A percentile compares a stretch with the other conserved stretches of the same genome.
Conservation (phyloP, 1,140 invertebrate species). For the Anastatus disparis region DNA sequence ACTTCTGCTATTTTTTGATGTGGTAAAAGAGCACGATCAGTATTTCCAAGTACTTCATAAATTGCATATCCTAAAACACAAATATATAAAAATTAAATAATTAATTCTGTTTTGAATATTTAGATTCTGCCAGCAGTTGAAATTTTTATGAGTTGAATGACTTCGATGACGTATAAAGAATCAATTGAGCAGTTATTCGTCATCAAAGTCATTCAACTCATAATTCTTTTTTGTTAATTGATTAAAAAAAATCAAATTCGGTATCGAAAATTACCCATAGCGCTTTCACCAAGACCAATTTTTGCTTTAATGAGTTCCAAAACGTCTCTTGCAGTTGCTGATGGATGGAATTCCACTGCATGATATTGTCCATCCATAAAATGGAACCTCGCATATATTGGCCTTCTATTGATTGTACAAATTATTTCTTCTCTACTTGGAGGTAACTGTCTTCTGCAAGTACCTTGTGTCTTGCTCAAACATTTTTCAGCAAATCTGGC, state of each 20-base stretch:
- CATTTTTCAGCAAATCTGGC: conserved; percentile 94
- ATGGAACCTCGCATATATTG: conserved; percentile 90
- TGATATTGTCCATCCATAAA: conserved; percentile 96
- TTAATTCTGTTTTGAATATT: too few species aligned
- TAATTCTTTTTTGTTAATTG: too few species aligned
- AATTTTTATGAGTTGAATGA: too few species aligned
- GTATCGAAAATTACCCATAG: conserved; percentile 78
- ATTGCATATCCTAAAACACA: conserved; percentile 75
- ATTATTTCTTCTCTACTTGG: conserved; percentile 93
- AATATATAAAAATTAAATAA: conserved; percentile 1
- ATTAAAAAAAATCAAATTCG: too few species aligned
- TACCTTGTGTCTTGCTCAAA: conserved; percentile 85
- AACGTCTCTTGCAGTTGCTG: conserved; percentile 90
- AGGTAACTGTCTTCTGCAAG: conserved; percentile 87
- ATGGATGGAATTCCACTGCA: conserved; percentile 94
- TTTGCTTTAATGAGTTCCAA: conserved; percentile 90
- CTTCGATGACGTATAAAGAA: too few species aligned
- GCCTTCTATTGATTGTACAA: conserved; percentile 89
- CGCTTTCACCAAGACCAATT: conserved; percentile 87
- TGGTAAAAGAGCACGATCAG: conserved; percentile 83
- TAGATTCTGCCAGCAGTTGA: too few species aligned
- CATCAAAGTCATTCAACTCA: too few species aligned
- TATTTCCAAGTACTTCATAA: conserved; percentile 83
- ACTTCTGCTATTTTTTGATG: conserved; percentile 94
- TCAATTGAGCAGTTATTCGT: too few species aligned